phyloP scores from a whole-genome alignment of 2,113 vertebrate species.

The Galbula dea region DNA sequence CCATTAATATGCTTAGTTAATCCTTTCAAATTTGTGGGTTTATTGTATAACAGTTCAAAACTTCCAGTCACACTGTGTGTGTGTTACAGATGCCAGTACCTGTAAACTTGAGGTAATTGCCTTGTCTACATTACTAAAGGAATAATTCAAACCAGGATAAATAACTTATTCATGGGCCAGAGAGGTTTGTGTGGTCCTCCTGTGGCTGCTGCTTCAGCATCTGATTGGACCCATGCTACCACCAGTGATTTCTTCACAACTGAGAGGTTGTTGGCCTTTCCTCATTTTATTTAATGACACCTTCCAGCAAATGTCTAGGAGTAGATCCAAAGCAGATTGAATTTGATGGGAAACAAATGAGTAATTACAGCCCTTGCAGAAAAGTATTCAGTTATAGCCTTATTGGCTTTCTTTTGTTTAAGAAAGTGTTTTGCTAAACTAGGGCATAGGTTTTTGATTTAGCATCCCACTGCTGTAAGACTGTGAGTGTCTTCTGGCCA shows the following conservation, averaged over 20 bases:
- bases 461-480: not conserved
- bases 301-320: conserved; percentile 14
- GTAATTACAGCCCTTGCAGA: not conserved
- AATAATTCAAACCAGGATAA: not conserved
- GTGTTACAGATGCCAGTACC: not conserved
- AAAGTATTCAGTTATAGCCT: not conserved
- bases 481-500: not conserved
- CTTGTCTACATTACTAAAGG: not conserved
- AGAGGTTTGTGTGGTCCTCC: not conserved
- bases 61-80: not conserved
- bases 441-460: not conserved
- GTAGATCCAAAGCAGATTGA: conserved; percentile 18
- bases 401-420: not conserved
- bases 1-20: not conserved
- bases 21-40: not conserved
- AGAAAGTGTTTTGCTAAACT: not conserved
- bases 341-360: conserved; percentile 17
- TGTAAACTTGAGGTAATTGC: not conserved
- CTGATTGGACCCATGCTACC: not conserved
- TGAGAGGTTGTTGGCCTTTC: not conserved
- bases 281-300: conserved; percentile 16
- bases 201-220: not conserved
- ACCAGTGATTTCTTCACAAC: not conserved
- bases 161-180: not conserved
- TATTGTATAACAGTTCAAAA: not conserved